phyloP scores from a whole-genome alignment of 2,113 vertebrate genomes.

The Odontesthes bonariensis region DNA sequence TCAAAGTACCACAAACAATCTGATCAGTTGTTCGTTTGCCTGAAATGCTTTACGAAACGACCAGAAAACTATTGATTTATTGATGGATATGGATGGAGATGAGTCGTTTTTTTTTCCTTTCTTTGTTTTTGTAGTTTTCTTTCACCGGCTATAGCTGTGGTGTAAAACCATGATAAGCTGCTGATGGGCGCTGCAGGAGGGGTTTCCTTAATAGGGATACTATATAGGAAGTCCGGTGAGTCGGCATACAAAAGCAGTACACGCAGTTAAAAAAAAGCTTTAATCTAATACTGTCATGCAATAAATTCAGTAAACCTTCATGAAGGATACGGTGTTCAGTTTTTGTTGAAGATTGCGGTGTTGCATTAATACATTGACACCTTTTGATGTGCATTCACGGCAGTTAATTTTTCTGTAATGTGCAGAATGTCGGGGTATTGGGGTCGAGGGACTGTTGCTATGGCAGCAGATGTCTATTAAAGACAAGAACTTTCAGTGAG shows the following conservation, averaged over 20 bases:
- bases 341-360: constrained; percentile 1
- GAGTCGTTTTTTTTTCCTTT: too few relatives aligned
- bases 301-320: not conserved
- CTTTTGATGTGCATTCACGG: not conserved
- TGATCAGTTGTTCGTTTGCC: constrained; percentile 3
- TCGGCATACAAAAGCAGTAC: too few relatives aligned
- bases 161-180: not conserved
- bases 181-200: not conserved
- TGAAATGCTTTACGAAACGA: not conserved
- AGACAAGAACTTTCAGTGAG: too few relatives aligned
- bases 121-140: not conserved
- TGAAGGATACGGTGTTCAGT: not conserved
- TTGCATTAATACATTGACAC: not conserved
- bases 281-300: not conserved
- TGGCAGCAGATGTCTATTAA: constrained; percentile 35
- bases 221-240: too few relatives aligned
- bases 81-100: too few relatives aligned
- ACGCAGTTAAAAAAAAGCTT: not conserved
- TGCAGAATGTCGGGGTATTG: not conserved
- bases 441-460: constrained; percentile 25
- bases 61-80: too few relatives aligned
- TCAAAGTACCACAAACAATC: constrained; percentile 3
- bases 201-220: not conserved
- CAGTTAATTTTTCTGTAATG: not conserved
- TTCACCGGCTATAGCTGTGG: too few relatives aligned